Conservation (phyloP, 2,113 vertebrate species). For the Prochilodus magdalenae region DNA sequence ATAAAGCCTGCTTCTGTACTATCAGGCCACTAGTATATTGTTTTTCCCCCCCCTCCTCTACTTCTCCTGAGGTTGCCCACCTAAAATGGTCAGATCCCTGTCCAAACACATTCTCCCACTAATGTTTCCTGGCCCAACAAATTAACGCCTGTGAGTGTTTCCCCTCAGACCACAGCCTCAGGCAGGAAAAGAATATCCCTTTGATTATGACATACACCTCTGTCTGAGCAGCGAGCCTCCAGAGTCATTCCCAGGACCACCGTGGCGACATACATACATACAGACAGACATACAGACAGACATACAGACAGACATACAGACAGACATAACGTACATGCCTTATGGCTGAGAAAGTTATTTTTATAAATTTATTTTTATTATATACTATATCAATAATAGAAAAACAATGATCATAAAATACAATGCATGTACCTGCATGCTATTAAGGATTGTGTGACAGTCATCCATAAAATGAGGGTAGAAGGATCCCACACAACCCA, state of each 20-base stretch:
- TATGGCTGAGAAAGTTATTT: no score
- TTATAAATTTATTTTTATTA: no score
- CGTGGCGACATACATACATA: no score
- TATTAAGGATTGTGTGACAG: no score
- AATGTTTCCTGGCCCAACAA: constrained; percentile 73
- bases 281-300: no score
- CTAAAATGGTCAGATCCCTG: constrained; percentile 73
- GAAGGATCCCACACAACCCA: no score
- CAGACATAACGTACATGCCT: no score
- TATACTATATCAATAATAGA: no score
- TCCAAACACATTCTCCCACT: constrained; percentile 75
- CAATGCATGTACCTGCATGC: no score
- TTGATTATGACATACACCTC: constrained; percentile 44
- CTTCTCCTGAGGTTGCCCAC: constrained; percentile 47
- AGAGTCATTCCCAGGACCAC: not conserved
- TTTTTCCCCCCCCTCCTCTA: not conserved
- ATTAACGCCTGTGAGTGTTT: constrained; percentile 59
- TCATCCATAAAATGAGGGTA: no score
- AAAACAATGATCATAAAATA: no score
- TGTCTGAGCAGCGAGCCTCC: not conserved
- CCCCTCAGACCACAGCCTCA: constrained; percentile 62
- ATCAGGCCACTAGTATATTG: not conserved
- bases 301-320: no score
- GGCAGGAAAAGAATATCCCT: constrained; percentile 28
- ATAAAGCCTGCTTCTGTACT: not conserved